Evolutionary conservation across 2,888 invertebrate genomes (phyloP).

Genomic region (Ophion ellenae): DNA sequence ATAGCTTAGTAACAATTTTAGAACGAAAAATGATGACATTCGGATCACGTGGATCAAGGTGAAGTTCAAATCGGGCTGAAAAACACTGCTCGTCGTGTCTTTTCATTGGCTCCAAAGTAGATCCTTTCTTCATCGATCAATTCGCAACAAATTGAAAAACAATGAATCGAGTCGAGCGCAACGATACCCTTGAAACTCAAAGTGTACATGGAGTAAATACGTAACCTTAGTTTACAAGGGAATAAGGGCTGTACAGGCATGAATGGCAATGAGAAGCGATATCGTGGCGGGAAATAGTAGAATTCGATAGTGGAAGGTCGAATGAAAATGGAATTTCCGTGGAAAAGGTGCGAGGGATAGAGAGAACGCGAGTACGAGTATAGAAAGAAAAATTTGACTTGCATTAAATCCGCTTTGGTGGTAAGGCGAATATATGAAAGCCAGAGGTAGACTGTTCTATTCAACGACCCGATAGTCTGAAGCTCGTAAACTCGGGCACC

Average conservation of each 20-base stretch:
- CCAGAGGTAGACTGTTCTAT: conserved; percentile 50
- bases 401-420: conserved; percentile 61
- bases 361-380: conserved; percentile 26
- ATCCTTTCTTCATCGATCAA: not conserved
- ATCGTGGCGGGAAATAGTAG: conserved; percentile 26
- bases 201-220: conserved; percentile 33
- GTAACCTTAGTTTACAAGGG: conserved; percentile 39
- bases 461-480: conserved; percentile 58
- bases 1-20: no score
- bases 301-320: conserved; percentile 55
- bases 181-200: conserved; percentile 9
- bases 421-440: conserved; percentile 48
- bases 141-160: conserved; percentile 23
- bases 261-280: conserved; percentile 50
- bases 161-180: conserved; percentile 15
- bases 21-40: no score
- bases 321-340: conserved; percentile 49
- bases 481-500: conserved; percentile 57
- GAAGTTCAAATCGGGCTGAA: no score
- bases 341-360: conserved; percentile 4
- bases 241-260: conserved; percentile 41
- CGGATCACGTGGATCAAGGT: no score
- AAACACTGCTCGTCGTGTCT: no score
- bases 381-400: conserved; percentile 63
- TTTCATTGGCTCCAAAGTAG: not conserved